Base-by-base conservation (phyloP, 2,888 invertebrate genomes). In the Atrina japonica region DNA sequence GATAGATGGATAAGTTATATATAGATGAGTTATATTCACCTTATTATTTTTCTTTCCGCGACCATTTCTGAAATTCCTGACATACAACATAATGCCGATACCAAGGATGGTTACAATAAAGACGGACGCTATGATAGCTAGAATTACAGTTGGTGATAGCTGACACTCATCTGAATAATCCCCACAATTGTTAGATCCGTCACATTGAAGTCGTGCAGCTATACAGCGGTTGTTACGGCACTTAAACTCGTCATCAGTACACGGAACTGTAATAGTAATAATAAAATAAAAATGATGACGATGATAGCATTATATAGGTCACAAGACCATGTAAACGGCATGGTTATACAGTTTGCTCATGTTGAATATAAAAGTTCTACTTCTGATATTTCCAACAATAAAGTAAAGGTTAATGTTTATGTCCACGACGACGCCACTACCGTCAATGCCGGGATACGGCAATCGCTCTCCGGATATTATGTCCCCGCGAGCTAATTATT, bases 191-290 rank as follows among this genome's bases (percentile, higher is more conserved):
- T 82, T 71, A 14, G 66, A 68, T 0, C 70, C 75, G 71, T 82
- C 78, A 75, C 77, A 78, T 2, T 60, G 64, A n/a, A 82, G 67
- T 7, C 65, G 68, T 2, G 41, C 55, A 2, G 70, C 69, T 11
- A 82, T 75, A 63, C 82, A 82, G 3, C 78, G 76, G 0, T 76
- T 72, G 47, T 78, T 81, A 21, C 45, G 30, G 64, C 81, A 81
- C 7, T 50, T 61, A 41, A 72, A 60, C 49, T 79, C 81, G 18
- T 70, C 56, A 2, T 53, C 49, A 11, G 40, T 52, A 35, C 69
- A 69, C 11, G 49, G 40, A 16, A 23, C 56, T 56, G 41, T 16
- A n/a, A 53, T 29, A 11, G 1, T 30, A 18, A 49, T 18, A 2
- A 16, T 7, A n/a, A 18, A 21, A n/a, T 7, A 30, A 16, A 56